Evolutionary conservation across 1,140 invertebrate genomes (phyloP).

Genomic region (Dendroctonus ponderosae): DNA sequence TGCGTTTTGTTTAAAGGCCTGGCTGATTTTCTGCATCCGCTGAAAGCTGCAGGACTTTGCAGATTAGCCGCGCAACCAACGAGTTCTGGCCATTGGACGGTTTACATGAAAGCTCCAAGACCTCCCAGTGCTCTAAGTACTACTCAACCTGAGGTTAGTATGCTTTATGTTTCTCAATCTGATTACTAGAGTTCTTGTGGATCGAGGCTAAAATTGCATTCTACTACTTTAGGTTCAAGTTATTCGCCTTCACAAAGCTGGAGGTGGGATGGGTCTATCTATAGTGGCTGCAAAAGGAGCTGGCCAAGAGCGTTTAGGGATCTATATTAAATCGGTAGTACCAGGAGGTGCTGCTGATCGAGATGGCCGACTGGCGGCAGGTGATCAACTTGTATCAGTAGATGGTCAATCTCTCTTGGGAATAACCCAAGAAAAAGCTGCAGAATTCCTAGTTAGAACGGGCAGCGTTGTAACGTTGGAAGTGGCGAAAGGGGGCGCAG

Average conservation of each 20-base stretch:
- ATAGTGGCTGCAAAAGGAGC: slow-evolving; percentile 92
- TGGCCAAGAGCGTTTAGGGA: slow-evolving; percentile 87
- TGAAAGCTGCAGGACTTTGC: slow-evolving; percentile 84
- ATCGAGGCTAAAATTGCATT: background rate
- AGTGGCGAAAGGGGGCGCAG: slow-evolving; percentile 95
- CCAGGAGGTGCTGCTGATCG: slow-evolving; percentile 92
- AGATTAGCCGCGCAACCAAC: slow-evolving; percentile 85
- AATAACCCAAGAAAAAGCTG: slow-evolving; percentile 95
- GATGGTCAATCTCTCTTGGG: slow-evolving; percentile 92
- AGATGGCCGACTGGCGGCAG: slow-evolving; percentile 87
- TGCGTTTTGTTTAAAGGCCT: slow-evolving; percentile 50
- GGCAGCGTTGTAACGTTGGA: slow-evolving; percentile 91
- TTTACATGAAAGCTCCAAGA: slow-evolving; percentile 73
- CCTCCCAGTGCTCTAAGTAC: slow-evolving; percentile 56
- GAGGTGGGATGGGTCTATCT: slow-evolving; percentile 89
- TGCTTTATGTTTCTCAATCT: too few species aligned
- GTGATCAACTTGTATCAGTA: slow-evolving; percentile 96
- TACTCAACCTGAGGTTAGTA: slow-evolving; percentile 49
- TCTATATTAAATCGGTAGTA: slow-evolving; percentile 98
- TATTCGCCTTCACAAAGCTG: slow-evolving; percentile 88
- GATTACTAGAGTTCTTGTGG: background rate
- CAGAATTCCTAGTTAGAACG: slow-evolving; percentile 92
- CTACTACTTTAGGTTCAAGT: slow-evolving; percentile 64
- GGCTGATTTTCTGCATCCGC: slow-evolving; percentile 85
- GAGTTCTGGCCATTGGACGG: slow-evolving; percentile 90